Conservation (phyloP, 53 echinoderm and acorn worm species). For the Echinometra lucunter region DNA sequence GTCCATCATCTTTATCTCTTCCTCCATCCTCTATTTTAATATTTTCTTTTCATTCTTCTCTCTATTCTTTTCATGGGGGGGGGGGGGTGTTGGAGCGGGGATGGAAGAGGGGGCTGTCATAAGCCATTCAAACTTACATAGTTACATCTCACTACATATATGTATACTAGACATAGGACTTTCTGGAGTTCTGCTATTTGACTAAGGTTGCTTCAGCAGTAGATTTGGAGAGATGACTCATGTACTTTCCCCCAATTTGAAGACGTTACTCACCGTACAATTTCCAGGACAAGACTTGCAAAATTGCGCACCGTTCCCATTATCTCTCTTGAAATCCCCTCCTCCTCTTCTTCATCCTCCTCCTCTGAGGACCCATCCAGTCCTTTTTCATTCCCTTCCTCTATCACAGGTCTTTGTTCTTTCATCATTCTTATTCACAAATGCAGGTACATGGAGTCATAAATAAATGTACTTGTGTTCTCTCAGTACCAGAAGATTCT, state of each 20-base stretch:
- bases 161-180: too few relatives aligned
- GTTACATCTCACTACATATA: background rate
- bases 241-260: background rate
- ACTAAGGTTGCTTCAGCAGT: background rate
- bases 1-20: background rate
- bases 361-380: background rate
- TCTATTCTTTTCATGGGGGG: too few relatives aligned
- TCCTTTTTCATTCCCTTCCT: slow-evolving; percentile 19
- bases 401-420: background rate
- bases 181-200: background rate
- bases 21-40: background rate
- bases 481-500: background rate
- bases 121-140: background rate
- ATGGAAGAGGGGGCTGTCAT: background rate
- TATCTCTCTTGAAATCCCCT: slow-evolving; percentile 16
- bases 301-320: slow-evolving; percentile 64
- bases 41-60: background rate
- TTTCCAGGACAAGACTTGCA: slow-evolving; percentile 57
- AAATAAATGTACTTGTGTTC: background rate
- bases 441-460: background rate
- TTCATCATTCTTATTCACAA: background rate
- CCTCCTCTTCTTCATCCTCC: slow-evolving; percentile 55
- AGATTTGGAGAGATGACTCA: slow-evolving; percentile 17
- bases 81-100: too few relatives aligned
- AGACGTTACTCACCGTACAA: slow-evolving; percentile 52